These are phyloP conservation scores for Puntigrus tetrazona DNA, from an alignment of 2,113 vertebrate species.

Conservation along the genomic window DNA sequence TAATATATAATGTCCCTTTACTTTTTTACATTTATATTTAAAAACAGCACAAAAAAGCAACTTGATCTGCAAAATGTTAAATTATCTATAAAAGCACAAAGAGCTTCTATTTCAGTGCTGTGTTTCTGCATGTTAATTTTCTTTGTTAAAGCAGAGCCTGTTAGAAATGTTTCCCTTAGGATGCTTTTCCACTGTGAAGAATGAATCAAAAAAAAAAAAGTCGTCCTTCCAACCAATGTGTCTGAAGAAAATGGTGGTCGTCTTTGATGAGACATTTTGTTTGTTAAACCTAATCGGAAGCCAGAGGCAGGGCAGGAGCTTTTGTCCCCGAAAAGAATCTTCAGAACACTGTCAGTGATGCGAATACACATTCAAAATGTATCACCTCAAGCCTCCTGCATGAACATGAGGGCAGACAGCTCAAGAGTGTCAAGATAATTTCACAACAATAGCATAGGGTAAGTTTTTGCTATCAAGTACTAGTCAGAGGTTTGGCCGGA, in stretches of 20 bases:
- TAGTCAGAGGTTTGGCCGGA: neutral
- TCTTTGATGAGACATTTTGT: constrained; percentile 55
- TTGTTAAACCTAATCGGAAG: constrained; percentile 51
- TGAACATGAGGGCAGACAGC: neutral
- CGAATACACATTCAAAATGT: neutral
- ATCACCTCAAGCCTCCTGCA: neutral
- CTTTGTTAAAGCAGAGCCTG: constrained; percentile 10
- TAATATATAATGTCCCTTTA: no score
- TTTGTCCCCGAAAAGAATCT: constrained; percentile 4
- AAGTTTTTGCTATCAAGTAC: neutral
- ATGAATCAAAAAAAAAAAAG: constrained; percentile 5
- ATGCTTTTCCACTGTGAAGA: constrained; percentile 39
- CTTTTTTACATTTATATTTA: no score
- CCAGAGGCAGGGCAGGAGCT: constrained; percentile 27
- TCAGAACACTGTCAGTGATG: no score
- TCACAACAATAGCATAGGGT: neutral
- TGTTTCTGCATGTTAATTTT: neutral
- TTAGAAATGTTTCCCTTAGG: constrained; percentile 29
- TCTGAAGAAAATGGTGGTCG: constrained; percentile 18
- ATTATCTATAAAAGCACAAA: neutral
- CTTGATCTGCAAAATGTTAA: neutral
- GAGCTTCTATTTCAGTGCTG: neutral
- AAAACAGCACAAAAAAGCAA: neutral
- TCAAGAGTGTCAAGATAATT: neutral
- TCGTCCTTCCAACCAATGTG: constrained; percentile 6